These are phyloP conservation scores for Bombus pyrosoma DNA, from an alignment of 1,140 invertebrate genomes.

Conservation along the genomic window DNA sequence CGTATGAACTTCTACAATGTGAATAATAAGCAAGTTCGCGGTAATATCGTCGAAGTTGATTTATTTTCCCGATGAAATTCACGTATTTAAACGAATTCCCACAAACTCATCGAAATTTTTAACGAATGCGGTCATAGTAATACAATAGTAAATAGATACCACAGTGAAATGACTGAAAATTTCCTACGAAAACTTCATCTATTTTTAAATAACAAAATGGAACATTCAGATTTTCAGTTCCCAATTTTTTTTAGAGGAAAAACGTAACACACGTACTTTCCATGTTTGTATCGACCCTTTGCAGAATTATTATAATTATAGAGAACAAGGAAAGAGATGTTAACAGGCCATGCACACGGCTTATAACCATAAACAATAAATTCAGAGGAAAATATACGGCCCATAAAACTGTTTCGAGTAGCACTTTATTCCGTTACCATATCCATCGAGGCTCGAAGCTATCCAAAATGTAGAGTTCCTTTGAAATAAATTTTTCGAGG, in stretches of 20 bases:
- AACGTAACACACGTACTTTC: neutral
- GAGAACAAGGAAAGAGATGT: neutral
- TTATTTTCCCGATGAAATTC: neutral
- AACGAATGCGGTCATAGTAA: no score
- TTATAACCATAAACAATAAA: neutral
- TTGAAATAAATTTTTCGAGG: constrained; percentile 23
- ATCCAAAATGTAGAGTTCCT: neutral
- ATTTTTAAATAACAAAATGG: no score
- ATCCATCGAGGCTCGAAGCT: neutral
- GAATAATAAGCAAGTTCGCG: neutral
- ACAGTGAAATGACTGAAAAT: no score
- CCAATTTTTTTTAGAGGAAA: no score
- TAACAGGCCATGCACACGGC: neutral
- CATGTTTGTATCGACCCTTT: neutral
- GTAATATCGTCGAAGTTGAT: neutral
- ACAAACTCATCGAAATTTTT: neutral
- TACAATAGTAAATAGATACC: no score
- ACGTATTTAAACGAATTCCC: neutral
- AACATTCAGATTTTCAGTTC: no score
- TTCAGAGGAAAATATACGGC: neutral
- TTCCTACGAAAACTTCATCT: no score
- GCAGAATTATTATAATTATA: neutral
- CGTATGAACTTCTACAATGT: neutral
- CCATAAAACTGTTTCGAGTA: neutral
- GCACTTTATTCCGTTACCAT: neutral